Base-by-base conservation (phyloP, 2,797 vertebrate genomes). In the Poecilia velifera region DNA sequence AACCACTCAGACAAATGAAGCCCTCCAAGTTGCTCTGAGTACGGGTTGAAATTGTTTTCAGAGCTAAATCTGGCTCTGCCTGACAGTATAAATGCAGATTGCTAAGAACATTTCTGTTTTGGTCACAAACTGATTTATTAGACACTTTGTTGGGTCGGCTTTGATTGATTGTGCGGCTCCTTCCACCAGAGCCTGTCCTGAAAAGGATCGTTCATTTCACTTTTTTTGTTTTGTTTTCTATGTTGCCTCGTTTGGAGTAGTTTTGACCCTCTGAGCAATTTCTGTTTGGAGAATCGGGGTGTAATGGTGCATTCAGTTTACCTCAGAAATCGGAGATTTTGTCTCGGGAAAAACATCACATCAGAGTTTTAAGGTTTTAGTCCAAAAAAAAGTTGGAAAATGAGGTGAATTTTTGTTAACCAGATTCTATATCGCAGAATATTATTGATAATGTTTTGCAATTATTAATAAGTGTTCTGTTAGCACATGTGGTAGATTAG, bases 81-180 rank as follows among this genome's bases (percentile, higher is more conserved):
- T 53, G 72, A 73, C 20, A 39, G 72, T 36, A 51, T 53, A 39
- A 73, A 73, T 39, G 18, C 49, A 39, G 31, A 73, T 51, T 25
- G 28, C 28, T 22, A 9, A 22, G 28, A 51, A 34, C 28, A 49
- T 72, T 72, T 49, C 31, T 73, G 72, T 53, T 80, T 76, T 57
- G 74, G 59, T 81, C 46, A 51, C 31, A 73, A 51, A 53, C 72
- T 73, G 64, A 76, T 43, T 70, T 70, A 70, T 70, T 70, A 41
- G 39, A 43, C 39, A 70, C 41, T 43, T n/a, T 43, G 39, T 70
- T 70, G 12, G 4, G 39, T 43, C 13, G 22, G 20, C 20, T 70
- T 70, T n/a, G 39, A 70, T 41, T 43, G 66, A 70, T 70, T 70
- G 22, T 0, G 6, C 12, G 0, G 25, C 25, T 70, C 39, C 25